These are phyloP conservation scores for Burhinus bistriatus DNA, from an alignment of 2,113 vertebrate genomes.

Conservation along the genomic window DNA sequence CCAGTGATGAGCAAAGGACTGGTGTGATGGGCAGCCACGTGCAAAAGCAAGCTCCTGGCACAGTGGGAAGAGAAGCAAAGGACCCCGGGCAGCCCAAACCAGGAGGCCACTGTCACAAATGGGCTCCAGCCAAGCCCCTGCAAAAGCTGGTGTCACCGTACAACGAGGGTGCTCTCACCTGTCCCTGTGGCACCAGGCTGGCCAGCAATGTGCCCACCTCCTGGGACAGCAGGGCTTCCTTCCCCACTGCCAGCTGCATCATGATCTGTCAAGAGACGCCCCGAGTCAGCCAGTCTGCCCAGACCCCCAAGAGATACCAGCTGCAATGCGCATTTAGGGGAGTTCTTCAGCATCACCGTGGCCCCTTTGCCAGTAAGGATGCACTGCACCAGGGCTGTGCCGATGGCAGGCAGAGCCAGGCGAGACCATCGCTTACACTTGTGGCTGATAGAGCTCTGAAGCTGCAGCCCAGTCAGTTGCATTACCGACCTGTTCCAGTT, in stretches of 20 bases:
- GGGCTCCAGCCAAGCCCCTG: fast-evolving
- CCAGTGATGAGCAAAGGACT: not conserved
- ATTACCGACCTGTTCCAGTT: constrained; percentile 81
- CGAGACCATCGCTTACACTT: not conserved
- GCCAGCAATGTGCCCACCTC: not conserved
- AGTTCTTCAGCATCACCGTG: fast-evolving
- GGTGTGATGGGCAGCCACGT: not conserved
- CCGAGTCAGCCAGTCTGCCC: not conserved
- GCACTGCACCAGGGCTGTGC: not conserved
- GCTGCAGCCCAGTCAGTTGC: fast-evolving
- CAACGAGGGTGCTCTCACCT: not conserved
- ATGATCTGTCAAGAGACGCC: not conserved
- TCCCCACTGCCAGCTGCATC: constrained; percentile 20
- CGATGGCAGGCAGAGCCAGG: not conserved
- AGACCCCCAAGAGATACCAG: fast-evolving
- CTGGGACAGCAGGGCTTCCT: constrained; percentile 27
- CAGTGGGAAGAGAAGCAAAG: not conserved
- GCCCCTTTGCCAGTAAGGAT: not conserved
- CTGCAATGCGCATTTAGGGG: fast-evolving
- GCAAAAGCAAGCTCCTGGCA: not conserved
- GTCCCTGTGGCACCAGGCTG: not conserved
- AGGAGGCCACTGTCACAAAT: not conserved
- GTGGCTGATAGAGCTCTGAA: not conserved
- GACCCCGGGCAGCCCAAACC: not conserved
- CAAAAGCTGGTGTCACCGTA: not conserved